These are phyloP conservation scores for Hartigia nigra DNA, from an alignment of 2,888 invertebrate genomes.

Conservation along the genomic window DNA sequence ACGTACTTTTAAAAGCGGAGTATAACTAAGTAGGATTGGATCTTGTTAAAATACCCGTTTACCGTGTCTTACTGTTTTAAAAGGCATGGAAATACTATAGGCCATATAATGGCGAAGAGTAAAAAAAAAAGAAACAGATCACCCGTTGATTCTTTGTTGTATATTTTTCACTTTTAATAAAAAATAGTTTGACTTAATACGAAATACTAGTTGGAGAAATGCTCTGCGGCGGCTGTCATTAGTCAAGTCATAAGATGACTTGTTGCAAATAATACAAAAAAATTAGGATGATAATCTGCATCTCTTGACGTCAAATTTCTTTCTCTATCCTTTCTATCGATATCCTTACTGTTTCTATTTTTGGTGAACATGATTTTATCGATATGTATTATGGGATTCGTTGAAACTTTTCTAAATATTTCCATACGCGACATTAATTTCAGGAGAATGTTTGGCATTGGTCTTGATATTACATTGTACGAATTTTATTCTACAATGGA, in stretches of 20 bases:
- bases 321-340: not conserved
- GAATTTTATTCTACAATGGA: not conserved
- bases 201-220: not conserved
- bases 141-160: not conserved
- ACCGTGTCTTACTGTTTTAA: not conserved
- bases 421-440: not conserved
- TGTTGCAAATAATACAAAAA: no score
- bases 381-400: not conserved
- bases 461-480: not conserved
- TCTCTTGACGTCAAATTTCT: not conserved
- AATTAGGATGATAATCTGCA: not conserved
- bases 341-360: not conserved
- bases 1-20: not conserved
- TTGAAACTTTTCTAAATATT: not conserved
- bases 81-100: not conserved
- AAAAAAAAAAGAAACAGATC: not conserved
- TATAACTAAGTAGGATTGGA: not conserved
- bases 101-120: not conserved
- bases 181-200: not conserved
- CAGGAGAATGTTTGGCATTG: not conserved
- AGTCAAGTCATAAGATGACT: not conserved
- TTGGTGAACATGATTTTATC: not conserved
- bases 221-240: not conserved
- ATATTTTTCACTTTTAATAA: not conserved
- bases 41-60: not conserved